Percentiles rank a stretch among this genome's conserved stretches.
phyloP scores from a whole-genome alignment of 2,797 vertebrate genomes.

The Pachyuromys duprasi region DNA sequence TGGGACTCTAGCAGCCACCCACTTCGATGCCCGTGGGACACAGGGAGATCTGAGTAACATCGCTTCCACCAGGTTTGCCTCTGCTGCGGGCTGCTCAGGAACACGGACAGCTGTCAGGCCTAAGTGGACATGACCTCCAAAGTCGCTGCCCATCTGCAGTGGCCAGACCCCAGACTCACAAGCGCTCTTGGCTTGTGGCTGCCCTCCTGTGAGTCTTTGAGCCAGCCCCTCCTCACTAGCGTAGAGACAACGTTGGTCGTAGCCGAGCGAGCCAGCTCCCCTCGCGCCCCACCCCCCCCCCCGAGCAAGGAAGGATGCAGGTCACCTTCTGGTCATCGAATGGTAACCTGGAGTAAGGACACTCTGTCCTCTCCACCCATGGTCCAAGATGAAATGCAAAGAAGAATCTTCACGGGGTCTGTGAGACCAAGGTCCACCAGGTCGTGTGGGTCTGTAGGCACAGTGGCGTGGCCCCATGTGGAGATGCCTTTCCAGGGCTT shows the following conservation, averaged over 20 bases:
- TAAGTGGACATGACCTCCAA: fast-evolving
- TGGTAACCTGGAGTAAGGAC: too few species aligned
- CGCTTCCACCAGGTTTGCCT: neutral
- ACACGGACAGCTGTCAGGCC: fast-evolving
- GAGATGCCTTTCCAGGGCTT: neutral
- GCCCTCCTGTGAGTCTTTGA: too few species aligned
- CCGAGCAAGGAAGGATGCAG: too few species aligned
- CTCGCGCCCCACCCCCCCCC: too few species aligned
- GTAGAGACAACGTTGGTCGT: too few species aligned
- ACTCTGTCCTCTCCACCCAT: neutral
- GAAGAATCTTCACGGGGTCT: neutral
- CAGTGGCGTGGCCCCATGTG: neutral
- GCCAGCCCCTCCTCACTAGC: too few species aligned
- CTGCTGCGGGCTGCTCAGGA: fast-evolving
- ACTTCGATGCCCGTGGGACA: fast-evolving
- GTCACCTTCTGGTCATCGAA: too few species aligned
- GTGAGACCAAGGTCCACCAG: neutral
- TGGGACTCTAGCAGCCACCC: fast-evolving
- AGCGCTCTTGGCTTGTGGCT: neutral
- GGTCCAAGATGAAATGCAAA: neutral
- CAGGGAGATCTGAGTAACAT: fast-evolving
- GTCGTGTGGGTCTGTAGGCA: neutral
- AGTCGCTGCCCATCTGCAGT: too few species aligned
- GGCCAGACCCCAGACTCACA: neutral
- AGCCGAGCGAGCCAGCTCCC: too few species aligned